phyloP scores from a whole-genome alignment of 2,113 vertebrate species.

The Petroica traversi region DNA sequence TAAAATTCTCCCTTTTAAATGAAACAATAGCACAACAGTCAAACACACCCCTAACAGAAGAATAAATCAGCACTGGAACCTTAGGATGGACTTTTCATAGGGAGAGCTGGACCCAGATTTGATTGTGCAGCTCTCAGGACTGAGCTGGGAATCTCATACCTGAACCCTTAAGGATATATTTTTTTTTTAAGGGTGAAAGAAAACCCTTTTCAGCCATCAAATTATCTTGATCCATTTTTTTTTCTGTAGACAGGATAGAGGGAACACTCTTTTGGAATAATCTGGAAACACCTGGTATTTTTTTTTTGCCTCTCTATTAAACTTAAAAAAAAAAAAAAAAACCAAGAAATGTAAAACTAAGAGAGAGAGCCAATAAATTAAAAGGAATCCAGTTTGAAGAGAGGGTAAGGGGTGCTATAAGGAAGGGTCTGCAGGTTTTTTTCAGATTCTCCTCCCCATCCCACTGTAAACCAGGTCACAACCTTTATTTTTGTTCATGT shows the following conservation, averaged over 20 bases:
- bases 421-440: neutral
- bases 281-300: neutral
- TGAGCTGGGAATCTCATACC: neutral
- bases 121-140: neutral
- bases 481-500: no score
- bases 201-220: neutral
- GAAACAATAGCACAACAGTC: neutral
- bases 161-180: neutral
- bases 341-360: neutral
- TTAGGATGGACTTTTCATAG: neutral
- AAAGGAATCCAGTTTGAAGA: neutral
- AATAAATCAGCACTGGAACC: neutral
- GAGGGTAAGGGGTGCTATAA: accelerated
- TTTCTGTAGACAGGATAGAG: neutral
- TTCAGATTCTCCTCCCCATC: no score
- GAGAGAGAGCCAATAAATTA: neutral
- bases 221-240: neutral
- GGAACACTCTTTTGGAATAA: no score
- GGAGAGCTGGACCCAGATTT: neutral
- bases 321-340: no score
- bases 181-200: neutral
- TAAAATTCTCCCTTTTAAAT: neutral
- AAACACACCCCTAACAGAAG: neutral
- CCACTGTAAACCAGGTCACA: no score
- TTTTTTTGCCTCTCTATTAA: neutral